Conservation (phyloP, 2,888 invertebrate species). For the Daptonema setosum region DNA sequence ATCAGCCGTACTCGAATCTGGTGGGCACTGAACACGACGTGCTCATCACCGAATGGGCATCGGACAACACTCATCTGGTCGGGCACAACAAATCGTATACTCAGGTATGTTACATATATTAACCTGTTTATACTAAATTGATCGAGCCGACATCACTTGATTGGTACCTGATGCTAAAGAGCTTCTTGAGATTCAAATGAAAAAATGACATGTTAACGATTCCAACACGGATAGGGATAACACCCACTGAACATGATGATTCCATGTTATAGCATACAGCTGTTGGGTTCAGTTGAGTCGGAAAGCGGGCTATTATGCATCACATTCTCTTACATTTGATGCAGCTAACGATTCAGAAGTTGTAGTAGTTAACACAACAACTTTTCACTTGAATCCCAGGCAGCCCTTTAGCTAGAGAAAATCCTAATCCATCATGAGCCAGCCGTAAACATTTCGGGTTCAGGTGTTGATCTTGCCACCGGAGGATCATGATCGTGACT, state of each 20-base stretch:
- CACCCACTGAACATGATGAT: too few species aligned
- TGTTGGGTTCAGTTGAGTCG: background rate
- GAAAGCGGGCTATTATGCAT: too few species aligned
- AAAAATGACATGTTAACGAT: too few species aligned
- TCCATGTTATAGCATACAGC: background rate
- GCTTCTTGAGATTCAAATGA: too few species aligned
- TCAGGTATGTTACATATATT: too few species aligned
- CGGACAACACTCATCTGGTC: slow-evolving; percentile 68
- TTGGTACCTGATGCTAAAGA: too few species aligned
- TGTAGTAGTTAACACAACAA: too few species aligned
- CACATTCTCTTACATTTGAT: too few species aligned
- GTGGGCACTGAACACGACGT: slow-evolving; percentile 37
- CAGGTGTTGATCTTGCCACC: background rate
- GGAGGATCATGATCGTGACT: background rate
- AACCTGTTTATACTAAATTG: background rate
- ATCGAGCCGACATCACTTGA: too few species aligned
- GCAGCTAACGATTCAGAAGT: too few species aligned
- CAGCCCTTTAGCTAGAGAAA: too few species aligned
- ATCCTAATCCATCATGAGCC: background rate
- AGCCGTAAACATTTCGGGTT: background rate
- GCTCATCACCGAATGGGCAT: slow-evolving; percentile 73
- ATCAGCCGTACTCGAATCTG: slow-evolving; percentile 51
- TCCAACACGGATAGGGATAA: too few species aligned
- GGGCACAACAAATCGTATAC: slow-evolving; percentile 87
- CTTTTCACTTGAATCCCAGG: background rate